Base-by-base conservation (phyloP, 2,888 invertebrate genomes). In the Camptogramma bilineatum region DNA sequence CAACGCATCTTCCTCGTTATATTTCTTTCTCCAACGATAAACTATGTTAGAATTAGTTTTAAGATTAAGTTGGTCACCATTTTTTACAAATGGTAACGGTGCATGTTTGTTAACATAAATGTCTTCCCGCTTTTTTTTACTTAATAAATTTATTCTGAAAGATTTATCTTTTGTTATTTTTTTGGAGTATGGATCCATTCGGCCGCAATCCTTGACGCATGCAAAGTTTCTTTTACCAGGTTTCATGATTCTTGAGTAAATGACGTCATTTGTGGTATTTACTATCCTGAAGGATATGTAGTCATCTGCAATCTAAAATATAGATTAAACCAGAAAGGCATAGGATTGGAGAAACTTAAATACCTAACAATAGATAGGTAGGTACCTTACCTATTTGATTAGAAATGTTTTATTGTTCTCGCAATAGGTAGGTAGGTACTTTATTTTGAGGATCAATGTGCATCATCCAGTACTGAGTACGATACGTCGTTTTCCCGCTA, bases 201-300 rank as follows among this genome's bases (percentile, higher is more conserved):
- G 59, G 0, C 88, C 89, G 52, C 89, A 88, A n/a, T 84, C 70
- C 0, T 77, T 71, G 0, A 77, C 50, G 42, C 88, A 90, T 0
- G 78, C 76, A 51, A 82, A 90, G 46, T 82, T 87, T 1, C 61
- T 77, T 0, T 75, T 75, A 10, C 72, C 77, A 1, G 61, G 66
- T 74, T 78, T 83, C 90, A 90, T 89, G 4, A 90, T 72, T 77
- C 81, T 78, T n/a, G 90, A 89, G 51, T 85, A 89, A 17, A 87
- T 78, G 0, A 90, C 77, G 16, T 81, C 68, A 50, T 85, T 82
- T 4, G 77, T 76, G 0, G 78, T 68, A 60, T 88, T 86, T 13
- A 86, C 73, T 58, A 90, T 78, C 68, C 77, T 74, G 57, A 88
- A 90, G 46, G 79, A 46, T 2, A 89, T 75, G 2, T 74, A 67